These are phyloP conservation scores for Nymphalis urticae DNA, from an alignment of 2,888 invertebrate species.

Conservation along the genomic window DNA sequence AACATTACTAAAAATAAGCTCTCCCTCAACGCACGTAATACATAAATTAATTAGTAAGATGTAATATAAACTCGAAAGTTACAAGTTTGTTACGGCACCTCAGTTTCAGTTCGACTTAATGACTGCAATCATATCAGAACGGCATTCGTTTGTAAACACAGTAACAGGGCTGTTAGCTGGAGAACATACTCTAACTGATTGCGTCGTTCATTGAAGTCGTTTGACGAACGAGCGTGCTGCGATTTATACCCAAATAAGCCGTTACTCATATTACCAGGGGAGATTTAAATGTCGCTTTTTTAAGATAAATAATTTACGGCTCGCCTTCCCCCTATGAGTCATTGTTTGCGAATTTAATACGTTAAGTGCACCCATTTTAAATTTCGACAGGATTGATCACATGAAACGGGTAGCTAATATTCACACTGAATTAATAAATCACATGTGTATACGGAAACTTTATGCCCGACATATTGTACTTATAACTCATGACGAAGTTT, in stretches of 20 bases:
- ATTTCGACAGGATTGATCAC: conserved; percentile 46
- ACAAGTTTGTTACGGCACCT: conserved; percentile 3
- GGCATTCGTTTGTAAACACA: conserved; percentile 50
- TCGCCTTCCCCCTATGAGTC: conserved; percentile 56
- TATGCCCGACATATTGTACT: conserved; percentile 53
- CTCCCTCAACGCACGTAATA: conserved; percentile 9
- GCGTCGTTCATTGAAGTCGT: conserved; percentile 65
- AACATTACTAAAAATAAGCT: conserved; percentile 5
- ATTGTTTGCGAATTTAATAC: conserved; percentile 75
- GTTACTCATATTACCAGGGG: conserved; percentile 75
- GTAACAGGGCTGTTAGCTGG: conserved; percentile 52
- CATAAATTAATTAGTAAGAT: conserved; percentile 11
- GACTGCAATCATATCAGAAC: conserved; percentile 43
- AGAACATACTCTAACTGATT: conserved; percentile 75
- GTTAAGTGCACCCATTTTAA: conserved; percentile 70
- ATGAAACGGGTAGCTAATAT: conserved; percentile 32
- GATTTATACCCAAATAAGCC: conserved; percentile 67
- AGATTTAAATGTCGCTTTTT: conserved; percentile 70
- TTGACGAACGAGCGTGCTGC: conserved; percentile 61
- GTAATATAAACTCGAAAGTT: conserved; percentile 13
- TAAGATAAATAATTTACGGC: conserved; percentile 69
- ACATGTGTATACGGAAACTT: conserved; percentile 38
- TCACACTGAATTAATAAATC: conserved; percentile 25
- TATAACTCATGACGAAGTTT: conserved; percentile 58
- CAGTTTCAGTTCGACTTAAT: conserved; percentile 33